Conservation (phyloP, 2,797 vertebrate species). For the Hoplostethus mediterraneus region DNA sequence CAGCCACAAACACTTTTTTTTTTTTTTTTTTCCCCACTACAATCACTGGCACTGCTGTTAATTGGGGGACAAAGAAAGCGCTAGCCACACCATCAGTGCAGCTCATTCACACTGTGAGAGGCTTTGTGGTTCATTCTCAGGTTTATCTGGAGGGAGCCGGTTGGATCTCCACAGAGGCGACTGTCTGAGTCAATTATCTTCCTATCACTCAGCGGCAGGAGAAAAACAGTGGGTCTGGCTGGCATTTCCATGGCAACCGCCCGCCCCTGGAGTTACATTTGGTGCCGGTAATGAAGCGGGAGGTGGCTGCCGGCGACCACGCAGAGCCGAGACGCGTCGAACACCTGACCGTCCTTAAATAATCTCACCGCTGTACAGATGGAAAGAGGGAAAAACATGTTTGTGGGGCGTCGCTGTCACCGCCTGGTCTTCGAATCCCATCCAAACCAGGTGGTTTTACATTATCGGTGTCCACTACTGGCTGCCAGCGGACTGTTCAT, state of each 20-base stretch:
- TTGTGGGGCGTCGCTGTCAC: neutral
- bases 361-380: neutral
- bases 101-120: slow-evolving; percentile 8
- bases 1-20: neutral
- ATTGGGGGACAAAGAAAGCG: neutral
- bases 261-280: slow-evolving; percentile 38
- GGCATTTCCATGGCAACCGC: slow-evolving; percentile 78
- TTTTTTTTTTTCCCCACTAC: too few relatives aligned
- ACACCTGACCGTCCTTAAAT: slow-evolving; percentile 36
- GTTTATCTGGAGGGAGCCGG: slow-evolving; percentile 17
- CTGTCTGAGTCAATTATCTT: slow-evolving; percentile 55
- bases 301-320: neutral
- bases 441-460: neutral
- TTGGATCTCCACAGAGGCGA: slow-evolving; percentile 17
- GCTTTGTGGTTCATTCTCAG: neutral
- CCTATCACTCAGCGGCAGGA: slow-evolving; percentile 30
- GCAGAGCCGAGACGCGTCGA: neutral
- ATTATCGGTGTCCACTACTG: slow-evolving; percentile 1
- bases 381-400: slow-evolving; percentile 29
- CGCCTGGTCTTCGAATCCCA: slow-evolving; percentile 29
- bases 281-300: slow-evolving; percentile 10
- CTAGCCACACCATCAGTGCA: neutral
- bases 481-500: neutral
- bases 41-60: neutral
- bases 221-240: slow-evolving; percentile 51